A percentile compares a stretch with the other conserved stretches of the same genome.
These are phyloP conservation scores for Hypomesus transpacificus DNA, from an alignment of 2,113 vertebrate species.

Conservation along the genomic window DNA sequence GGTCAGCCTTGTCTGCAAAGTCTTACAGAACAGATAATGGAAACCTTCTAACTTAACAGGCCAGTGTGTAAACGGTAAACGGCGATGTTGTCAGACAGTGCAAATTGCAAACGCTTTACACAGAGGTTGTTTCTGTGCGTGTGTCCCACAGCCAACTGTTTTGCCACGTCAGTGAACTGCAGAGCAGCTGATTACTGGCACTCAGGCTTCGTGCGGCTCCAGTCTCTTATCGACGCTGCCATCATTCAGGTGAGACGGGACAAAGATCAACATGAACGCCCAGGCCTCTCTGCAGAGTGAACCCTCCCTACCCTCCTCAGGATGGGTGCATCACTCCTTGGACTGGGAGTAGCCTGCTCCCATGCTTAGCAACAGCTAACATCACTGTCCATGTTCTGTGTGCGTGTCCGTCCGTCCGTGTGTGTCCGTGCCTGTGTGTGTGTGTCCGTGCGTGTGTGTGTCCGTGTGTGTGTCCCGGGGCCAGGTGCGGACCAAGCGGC, in stretches of 20 bases:
- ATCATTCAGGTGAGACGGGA: conserved; percentile 85
- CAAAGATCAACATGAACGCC: not conserved
- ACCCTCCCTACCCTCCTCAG: not conserved
- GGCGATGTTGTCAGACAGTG: too few species aligned
- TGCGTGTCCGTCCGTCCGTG: too few species aligned
- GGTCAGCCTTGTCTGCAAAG: too few species aligned
- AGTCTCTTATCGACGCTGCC: conserved; percentile 85
- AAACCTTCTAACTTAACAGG: too few species aligned
- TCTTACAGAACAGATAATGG: too few species aligned
- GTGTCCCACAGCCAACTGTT: conserved; percentile 64
- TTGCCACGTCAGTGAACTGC: conserved; percentile 66
- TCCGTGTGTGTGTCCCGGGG: conserved; percentile 1
- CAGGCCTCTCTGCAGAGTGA: not conserved
- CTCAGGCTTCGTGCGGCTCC: conserved; percentile 84
- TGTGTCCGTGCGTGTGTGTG: not conserved
- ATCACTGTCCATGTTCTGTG: too few species aligned
- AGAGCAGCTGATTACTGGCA: conserved; percentile 85
- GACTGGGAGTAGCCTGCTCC: too few species aligned
- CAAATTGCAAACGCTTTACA: not conserved
- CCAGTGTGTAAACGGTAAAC: too few species aligned
- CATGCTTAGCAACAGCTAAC: too few species aligned
- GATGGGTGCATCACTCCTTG: too few species aligned
- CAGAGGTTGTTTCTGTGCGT: not conserved
- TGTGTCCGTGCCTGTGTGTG: not conserved
- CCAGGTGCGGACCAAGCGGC: conserved; percentile 89